Percentiles rank a stretch among this genome's conserved stretches.
phyloP scores from a whole-genome alignment of 2,888 invertebrate species.

The Fragum sueziense region DNA sequence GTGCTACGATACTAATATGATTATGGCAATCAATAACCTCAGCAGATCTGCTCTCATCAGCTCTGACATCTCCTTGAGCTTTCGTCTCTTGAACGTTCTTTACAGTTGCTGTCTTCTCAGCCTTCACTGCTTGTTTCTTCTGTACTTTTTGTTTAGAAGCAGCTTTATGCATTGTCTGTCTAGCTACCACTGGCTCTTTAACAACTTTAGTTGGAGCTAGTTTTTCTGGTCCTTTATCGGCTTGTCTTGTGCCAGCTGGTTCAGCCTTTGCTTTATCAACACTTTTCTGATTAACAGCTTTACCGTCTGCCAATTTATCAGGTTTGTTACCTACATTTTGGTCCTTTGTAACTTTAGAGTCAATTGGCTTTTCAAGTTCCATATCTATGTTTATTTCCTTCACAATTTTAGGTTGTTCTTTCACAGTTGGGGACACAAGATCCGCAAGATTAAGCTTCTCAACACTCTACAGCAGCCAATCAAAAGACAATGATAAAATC shows the following conservation, averaged over 20 bases:
- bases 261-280: too few species aligned
- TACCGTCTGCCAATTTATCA: too few species aligned
- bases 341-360: not conserved
- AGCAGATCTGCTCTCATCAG: not conserved
- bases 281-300: too few species aligned
- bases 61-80: not conserved
- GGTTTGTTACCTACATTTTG: not conserved
- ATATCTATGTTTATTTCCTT: not conserved
- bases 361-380: not conserved
- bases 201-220: too few species aligned
- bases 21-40: conserved; percentile 2
- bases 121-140: not conserved
- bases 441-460: conserved; percentile 18
- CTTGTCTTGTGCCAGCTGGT: too few species aligned
- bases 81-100: not conserved
- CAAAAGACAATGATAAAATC: too few species aligned
- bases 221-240: too few species aligned
- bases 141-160: not conserved
- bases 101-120: not conserved
- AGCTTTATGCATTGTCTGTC: not conserved
- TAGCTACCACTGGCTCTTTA: not conserved
- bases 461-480: not conserved
- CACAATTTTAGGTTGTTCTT: not conserved
- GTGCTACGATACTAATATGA: not conserved
- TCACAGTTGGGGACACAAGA: not conserved